Percentiles rank a stretch among this genome's conserved stretches.
These are phyloP conservation scores for Pagetopsis macropterus DNA, from an alignment of 2,797 vertebrate species.

Conservation along the genomic window DNA sequence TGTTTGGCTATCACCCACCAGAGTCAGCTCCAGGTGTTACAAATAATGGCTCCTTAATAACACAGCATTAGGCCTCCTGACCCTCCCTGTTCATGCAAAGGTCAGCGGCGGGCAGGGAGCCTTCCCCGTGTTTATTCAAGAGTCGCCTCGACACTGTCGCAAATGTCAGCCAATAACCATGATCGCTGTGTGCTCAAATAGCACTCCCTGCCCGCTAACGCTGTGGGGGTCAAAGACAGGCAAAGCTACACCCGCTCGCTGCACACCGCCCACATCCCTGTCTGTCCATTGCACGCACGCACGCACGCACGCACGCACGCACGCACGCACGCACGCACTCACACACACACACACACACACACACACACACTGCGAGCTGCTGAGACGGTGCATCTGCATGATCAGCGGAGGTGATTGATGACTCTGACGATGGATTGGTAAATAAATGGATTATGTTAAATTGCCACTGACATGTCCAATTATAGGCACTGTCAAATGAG, in stretches of 20 bases:
- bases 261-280: slow-evolving; percentile 44
- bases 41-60: slow-evolving; percentile 77
- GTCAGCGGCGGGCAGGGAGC: slow-evolving; percentile 74
- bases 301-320: slow-evolving; percentile 18
- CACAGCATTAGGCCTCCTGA: slow-evolving; percentile 72
- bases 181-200: slow-evolving; percentile 75
- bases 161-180: slow-evolving; percentile 84
- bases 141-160: slow-evolving; percentile 64
- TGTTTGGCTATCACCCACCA: slow-evolving; percentile 10
- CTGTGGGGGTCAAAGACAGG: slow-evolving; percentile 68
- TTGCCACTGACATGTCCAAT: slow-evolving; percentile 85
- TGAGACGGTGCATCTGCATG: slow-evolving; percentile 46
- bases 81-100: slow-evolving; percentile 76
- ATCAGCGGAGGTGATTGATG: slow-evolving; percentile 76
- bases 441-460: slow-evolving; percentile 86
- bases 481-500: slow-evolving; percentile 81
- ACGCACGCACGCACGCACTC: slow-evolving; percentile 38
- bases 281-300: slow-evolving; percentile 30
- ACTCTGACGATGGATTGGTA: slow-evolving; percentile 77
- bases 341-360: no score
- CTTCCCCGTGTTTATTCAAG: slow-evolving; percentile 78
- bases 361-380: slow-evolving; percentile 21
- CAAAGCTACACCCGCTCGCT: slow-evolving; percentile 37
- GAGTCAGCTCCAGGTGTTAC: slow-evolving; percentile 65
- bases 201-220: slow-evolving; percentile 58